Evolutionary conservation across 1,140 invertebrate species (phyloP).

Genomic region (Proales similis): DNA sequence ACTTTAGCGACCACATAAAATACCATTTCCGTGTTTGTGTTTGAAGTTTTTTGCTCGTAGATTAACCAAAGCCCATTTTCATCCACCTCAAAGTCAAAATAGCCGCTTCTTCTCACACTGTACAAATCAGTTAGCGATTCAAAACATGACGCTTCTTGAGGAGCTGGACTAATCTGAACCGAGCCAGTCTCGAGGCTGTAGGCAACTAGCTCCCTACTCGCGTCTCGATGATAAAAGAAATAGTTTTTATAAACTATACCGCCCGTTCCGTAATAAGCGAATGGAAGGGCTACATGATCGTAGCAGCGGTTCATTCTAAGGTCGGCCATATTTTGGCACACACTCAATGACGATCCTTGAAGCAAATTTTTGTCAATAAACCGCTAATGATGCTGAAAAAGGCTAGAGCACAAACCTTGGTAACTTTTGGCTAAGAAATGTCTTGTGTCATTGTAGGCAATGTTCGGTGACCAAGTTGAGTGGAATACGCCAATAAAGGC

Average conservation of each 20-base stretch:
- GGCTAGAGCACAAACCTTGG: not conserved
- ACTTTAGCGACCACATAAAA: conserved; percentile 17
- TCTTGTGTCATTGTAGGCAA: not conserved
- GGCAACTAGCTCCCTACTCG: not conserved
- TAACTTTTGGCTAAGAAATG: conserved; percentile 23
- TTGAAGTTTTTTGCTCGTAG: conserved; percentile 55
- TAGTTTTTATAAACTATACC: conserved; percentile 9
- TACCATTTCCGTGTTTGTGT: not conserved
- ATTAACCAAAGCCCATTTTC: conserved; percentile 68
- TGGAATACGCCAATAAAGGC: conserved; percentile 22
- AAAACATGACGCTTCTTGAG: conserved; percentile 2
- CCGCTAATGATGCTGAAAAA: not conserved
- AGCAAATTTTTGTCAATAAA: not conserved
- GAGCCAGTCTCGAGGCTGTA: not conserved
- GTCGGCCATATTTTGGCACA: conserved; percentile 30
- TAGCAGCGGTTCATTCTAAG: conserved; percentile 19
- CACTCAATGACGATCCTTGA: conserved; percentile 8
- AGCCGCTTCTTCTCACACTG: conserved; percentile 43
- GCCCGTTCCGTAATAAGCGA: conserved; percentile 14
- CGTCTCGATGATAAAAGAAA: conserved; percentile 30
- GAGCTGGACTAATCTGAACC: not conserved
- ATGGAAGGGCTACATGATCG: not conserved
- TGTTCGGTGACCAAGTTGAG: not conserved
- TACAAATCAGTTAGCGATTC: not conserved
- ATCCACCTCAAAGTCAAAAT: conserved; percentile 82